phyloP scores from a whole-genome alignment of 2,888 invertebrate genomes.

The Nyleta sp. region DNA sequence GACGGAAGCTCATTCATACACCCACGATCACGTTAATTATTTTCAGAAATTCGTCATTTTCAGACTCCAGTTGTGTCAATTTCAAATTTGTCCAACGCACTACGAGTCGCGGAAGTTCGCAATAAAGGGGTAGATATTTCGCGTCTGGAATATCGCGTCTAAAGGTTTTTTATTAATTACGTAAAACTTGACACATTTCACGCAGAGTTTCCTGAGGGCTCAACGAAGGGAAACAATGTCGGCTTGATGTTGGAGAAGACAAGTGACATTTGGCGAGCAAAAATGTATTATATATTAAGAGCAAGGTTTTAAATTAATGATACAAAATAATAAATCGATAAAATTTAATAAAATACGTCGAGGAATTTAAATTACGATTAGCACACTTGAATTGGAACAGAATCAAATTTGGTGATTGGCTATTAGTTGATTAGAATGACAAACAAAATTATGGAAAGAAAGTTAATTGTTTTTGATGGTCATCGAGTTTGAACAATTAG shows the following conservation, averaged over 20 bases:
- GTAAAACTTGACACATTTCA: constrained; percentile 56
- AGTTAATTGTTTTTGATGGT: too few relatives aligned
- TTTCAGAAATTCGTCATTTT: constrained; percentile 20
- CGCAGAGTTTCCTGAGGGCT: constrained; percentile 28
- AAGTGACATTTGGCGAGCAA: constrained; percentile 24
- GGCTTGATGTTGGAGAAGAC: constrained; percentile 23
- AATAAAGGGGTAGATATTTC: constrained; percentile 6
- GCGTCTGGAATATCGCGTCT: constrained; percentile 5
- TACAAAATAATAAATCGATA: background rate
- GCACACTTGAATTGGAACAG: too few relatives aligned
- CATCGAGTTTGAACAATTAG: constrained; percentile 1
- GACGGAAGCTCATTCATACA: constrained; percentile 33
- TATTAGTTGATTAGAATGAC: too few relatives aligned
- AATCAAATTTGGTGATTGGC: too few relatives aligned
- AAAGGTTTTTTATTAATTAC: constrained; percentile 52
- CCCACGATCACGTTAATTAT: constrained; percentile 36
- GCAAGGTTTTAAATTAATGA: background rate
- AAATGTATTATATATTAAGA: background rate
- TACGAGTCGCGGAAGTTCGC: background rate
- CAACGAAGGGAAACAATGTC: constrained; percentile 37
- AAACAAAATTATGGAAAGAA: too few relatives aligned
- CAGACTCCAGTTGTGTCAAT: constrained; percentile 1
- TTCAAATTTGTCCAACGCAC: background rate
- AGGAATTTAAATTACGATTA: too few relatives aligned
- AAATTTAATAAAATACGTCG: background rate